Conservation (phyloP, 2,888 invertebrate genomes). For the Platycheirus albimanus region DNA sequence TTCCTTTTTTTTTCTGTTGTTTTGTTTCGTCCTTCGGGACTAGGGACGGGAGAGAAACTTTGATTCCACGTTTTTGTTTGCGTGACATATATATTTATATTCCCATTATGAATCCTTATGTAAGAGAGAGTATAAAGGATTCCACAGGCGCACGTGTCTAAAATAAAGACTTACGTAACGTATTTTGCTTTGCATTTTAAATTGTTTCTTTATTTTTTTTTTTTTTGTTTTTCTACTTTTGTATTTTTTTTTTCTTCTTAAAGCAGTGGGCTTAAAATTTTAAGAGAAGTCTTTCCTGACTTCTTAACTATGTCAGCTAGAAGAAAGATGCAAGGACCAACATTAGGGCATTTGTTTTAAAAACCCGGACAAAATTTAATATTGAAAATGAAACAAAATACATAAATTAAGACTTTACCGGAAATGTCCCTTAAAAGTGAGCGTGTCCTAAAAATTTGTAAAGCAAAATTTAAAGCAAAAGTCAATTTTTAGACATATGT, state of each 20-base stretch:
- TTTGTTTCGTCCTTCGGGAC: constrained; percentile 41
- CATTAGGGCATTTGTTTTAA: too few relatives aligned
- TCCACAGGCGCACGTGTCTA: constrained; percentile 51
- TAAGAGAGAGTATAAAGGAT: constrained; percentile 20
- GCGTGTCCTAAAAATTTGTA: too few relatives aligned
- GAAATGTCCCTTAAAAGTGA: too few relatives aligned
- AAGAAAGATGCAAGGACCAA: background rate
- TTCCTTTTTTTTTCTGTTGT: constrained; percentile 39
- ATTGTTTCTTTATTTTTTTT: constrained; percentile 49
- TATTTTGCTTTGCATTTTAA: constrained; percentile 57
- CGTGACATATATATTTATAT: constrained; percentile 29
- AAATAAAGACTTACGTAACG: constrained; percentile 32
- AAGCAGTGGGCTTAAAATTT: background rate
- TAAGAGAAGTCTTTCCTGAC: constrained; percentile 6
- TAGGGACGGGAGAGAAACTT: constrained; percentile 48
- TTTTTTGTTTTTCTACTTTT: background rate
- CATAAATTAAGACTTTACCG: too few relatives aligned
- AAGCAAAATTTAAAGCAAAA: too few relatives aligned
- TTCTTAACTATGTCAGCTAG: background rate
- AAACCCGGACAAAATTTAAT: too few relatives aligned
- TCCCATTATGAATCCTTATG: constrained; percentile 13
- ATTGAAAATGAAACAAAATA: too few relatives aligned
- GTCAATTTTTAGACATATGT: too few relatives aligned
- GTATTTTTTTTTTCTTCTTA: too few relatives aligned
- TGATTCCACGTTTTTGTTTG: constrained; percentile 56